Base-by-base conservation (phyloP, 30 jellyfish, hydroid and myxozoan species). In the Aurelia sp. region DNA sequence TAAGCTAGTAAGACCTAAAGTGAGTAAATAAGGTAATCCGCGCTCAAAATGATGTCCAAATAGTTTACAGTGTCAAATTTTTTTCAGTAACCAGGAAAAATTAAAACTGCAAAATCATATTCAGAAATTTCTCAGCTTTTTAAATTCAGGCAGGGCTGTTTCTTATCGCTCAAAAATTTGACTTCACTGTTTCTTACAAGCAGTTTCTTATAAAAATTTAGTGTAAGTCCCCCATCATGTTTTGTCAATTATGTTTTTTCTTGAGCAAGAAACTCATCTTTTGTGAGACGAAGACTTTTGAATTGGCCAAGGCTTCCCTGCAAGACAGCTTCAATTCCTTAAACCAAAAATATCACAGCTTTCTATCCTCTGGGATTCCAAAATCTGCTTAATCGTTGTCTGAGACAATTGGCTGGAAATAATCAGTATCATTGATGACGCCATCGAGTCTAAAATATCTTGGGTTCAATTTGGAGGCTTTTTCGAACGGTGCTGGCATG, bases 401-500 rank as follows among this genome's bases (percentile, higher is more conserved):
- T n/a, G 31, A 16, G 62, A 69, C 80, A 69, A 69, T 69, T 31
- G 80, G 80, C 61, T 69, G 11, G 51, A 7, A 22, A 37, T n/a
- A 69, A 69, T 69, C 80, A 40, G 51, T 69, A n/a, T 35, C 22
- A 2, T 69, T 37, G 80, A 20, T 40, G 11, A 69, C 80, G 4
- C 10, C 74, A 57, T 57, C 66, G 9, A 57, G 66, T 11, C 4
- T 6, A 2, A n/a, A 44, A 59, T 74, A 69, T 47, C 51, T 69
- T 31, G 44, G 12, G 27, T 69, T 27, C 19, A 69, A 64, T 1
- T 69, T 4, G 2, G 31, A 16, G 8, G 17, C 80, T 69, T 40
- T 69, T 40, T 69, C 63, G 80, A 69, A 2, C 10, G 80, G 80
- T 69, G 12, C 20, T 9, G 80, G 80, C 80, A 69, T 69, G 3